Base-by-base conservation (phyloP, 2,797 vertebrate genomes). In the Pteronotus mesoamericanus region DNA sequence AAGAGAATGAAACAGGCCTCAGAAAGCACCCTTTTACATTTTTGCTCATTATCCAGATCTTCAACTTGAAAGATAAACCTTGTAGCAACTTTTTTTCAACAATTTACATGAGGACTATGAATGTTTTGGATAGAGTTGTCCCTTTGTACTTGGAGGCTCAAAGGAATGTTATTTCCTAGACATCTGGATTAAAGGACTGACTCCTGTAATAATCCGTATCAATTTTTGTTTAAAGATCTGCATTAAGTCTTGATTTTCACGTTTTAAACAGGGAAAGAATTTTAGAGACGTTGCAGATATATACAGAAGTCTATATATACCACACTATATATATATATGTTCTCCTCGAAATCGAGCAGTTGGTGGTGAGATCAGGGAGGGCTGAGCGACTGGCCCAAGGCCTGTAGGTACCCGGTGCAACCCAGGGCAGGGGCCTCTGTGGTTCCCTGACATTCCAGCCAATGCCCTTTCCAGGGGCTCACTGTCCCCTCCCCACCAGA, bases 201-300 rank as follows among this genome's bases (percentile, higher is more conserved):
- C 9, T 92, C 32, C 57, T 14, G 57, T 34, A 66, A 46, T 51
- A 86, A 95, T 79, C 29, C 59, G 4, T 53, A 86, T 14, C 46
- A 79, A 77, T 19, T 89, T 95, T 69, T 93, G 44, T 69, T 95
- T 86, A 64, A 94, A 90, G 11, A n/a, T 88, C 12, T 46, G 2
- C 61, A 46, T 15, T 6, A 37, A 66, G 32, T 79, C 57, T 89
- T 74, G 22, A 34, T 15, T 93, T 88, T 68, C 59, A 48, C 42
- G 15, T 53, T 75, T 84, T 86, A 96, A 89, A 87, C 19, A 77
- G 5, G 85, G 44, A 86, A 84, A 91, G 57, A 93, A 88, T 79
- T 92, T 85, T 37, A 95, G 46, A 39, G 15, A 9, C 82, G 90
- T 92, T 77, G 26, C 15, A 92, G 42, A 69, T 59, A 78, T 51